These are phyloP conservation scores for Leucozona laternaria DNA, from an alignment of 2,888 invertebrate species.

Conservation along the genomic window DNA sequence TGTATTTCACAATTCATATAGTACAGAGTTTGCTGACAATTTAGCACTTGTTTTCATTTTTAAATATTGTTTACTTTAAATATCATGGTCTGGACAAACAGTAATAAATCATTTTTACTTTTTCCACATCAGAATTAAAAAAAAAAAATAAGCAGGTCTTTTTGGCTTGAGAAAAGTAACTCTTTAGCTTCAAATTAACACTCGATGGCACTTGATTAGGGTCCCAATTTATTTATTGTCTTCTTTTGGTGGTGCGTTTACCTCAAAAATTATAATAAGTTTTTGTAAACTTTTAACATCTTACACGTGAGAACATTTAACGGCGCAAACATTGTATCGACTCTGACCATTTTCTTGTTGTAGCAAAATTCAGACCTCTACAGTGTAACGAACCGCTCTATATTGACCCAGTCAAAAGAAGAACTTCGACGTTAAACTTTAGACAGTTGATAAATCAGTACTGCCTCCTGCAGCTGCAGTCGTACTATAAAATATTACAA, in stretches of 20 bases:
- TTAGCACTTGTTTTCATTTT: constrained; percentile 11
- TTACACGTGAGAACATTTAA: too few species aligned
- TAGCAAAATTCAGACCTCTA: too few species aligned
- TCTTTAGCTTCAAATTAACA: not conserved
- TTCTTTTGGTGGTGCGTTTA: not conserved
- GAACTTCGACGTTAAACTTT: too few species aligned
- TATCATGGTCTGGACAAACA: constrained; percentile 8
- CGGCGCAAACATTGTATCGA: too few species aligned
- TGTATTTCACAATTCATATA: not conserved
- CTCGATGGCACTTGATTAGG: not conserved
- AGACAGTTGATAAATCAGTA: too few species aligned
- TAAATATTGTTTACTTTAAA: constrained; percentile 12
- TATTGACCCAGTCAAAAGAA: too few species aligned
- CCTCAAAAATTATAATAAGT: not conserved
- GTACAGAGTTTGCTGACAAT: not conserved
- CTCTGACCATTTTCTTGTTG: too few species aligned
- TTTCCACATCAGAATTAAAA: constrained; percentile 5
- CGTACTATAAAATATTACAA: too few species aligned
- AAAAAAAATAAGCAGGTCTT: not conserved
- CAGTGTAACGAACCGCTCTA: too few species aligned
- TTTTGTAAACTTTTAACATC: too few species aligned
- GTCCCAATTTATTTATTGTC: fast-evolving
- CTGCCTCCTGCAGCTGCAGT: too few species aligned
- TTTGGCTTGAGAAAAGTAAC: not conserved
- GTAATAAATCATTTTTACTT: constrained; percentile 27